A percentile compares a stretch with the other conserved stretches of the same genome.
phyloP scores from a whole-genome alignment of 1,140 invertebrate species.

The Calephelis nemesis region DNA sequence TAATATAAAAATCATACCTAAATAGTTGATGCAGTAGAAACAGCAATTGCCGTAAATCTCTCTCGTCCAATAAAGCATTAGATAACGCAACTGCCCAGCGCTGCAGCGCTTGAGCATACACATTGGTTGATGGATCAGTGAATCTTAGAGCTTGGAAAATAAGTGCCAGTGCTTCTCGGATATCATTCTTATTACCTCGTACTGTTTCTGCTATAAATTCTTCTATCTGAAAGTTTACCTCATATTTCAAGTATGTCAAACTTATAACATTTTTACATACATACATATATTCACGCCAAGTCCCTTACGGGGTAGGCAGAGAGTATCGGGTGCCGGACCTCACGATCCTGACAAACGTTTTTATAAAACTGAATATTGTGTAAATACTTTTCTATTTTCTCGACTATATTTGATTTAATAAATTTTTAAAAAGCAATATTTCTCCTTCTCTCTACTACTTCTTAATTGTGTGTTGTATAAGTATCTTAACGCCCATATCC shows the following conservation, averaged over 20 bases:
- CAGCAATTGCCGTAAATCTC: constrained; percentile 50
- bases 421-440: no score
- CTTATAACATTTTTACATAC: constrained; percentile 15
- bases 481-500: no score
- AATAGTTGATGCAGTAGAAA: constrained; percentile 62
- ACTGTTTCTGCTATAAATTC: constrained; percentile 55
- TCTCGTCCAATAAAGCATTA: constrained; percentile 39
- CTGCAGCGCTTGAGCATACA: constrained; percentile 42
- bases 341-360: no score
- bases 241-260: constrained; percentile 13
- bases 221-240: constrained; percentile 50
- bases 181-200: constrained; percentile 40
- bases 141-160: constrained; percentile 51
- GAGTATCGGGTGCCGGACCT: no score
- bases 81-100: constrained; percentile 54
- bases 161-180: constrained; percentile 54
- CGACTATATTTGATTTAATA: no score
- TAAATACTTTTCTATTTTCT: no score
- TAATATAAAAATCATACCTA: constrained; percentile 37
- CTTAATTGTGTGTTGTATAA: no score
- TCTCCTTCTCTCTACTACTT: no score
- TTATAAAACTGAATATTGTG: no score
- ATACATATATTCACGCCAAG: no score
- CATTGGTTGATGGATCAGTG: constrained; percentile 42
- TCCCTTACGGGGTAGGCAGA: no score